Percentiles rank a stretch among this genome's conserved stretches.
phyloP scores from a whole-genome alignment of 2,113 vertebrate species.

The Odocoileus hemionus region DNA sequence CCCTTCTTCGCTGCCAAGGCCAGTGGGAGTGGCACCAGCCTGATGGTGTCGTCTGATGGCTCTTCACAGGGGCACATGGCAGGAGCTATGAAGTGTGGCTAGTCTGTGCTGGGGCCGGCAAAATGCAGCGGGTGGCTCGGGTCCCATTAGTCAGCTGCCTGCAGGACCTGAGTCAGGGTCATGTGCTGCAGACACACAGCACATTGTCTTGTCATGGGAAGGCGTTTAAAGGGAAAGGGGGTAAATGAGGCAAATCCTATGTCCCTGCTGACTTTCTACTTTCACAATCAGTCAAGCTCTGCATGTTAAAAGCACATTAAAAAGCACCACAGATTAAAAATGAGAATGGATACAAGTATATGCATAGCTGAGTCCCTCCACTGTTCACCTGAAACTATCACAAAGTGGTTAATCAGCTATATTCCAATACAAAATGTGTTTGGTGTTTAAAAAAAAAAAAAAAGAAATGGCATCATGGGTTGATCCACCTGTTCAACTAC shows the following conservation, averaged over 20 bases:
- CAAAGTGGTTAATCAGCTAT: background rate
- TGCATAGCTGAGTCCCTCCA: background rate
- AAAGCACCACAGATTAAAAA: background rate
- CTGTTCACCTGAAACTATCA: background rate
- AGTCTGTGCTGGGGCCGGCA: background rate
- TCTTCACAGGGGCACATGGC: fast-evolving
- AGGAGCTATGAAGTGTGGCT: background rate
- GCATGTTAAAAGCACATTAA: background rate
- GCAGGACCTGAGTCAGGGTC: background rate
- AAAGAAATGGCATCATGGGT: background rate
- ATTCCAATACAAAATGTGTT: background rate
- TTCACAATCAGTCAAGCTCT: background rate
- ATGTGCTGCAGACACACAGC: background rate
- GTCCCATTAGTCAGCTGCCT: background rate
- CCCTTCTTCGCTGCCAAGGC: background rate
- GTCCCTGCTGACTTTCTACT: background rate
- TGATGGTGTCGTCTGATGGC: background rate
- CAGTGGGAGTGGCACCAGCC: background rate
- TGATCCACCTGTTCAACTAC: background rate
- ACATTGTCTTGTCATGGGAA: fast-evolving
- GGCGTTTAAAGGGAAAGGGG: background rate
- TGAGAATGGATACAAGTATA: background rate
- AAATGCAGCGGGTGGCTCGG: background rate
- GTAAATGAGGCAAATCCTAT: background rate
- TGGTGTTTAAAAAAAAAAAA: background rate